Percentiles rank a stretch among this genome's conserved stretches.
Evolutionary conservation across 2,797 vertebrate genomes (phyloP).

Genomic region (Siniperca undulata): DNA sequence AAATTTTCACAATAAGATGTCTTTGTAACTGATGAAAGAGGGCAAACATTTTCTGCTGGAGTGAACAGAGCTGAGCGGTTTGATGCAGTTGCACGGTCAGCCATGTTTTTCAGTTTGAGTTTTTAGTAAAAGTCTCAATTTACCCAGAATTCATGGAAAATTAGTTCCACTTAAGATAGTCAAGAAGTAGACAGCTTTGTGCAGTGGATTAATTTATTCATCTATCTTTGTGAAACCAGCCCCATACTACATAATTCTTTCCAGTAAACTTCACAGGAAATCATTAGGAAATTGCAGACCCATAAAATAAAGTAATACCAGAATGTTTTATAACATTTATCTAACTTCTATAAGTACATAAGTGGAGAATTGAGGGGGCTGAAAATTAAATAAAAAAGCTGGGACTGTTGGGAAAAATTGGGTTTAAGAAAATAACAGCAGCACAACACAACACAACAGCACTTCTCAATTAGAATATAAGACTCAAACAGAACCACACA

Average conservation of each 20-base stretch:
- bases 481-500: background rate
- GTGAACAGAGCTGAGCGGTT: no score
- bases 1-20: no score
- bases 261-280: background rate
- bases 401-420: background rate
- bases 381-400: background rate
- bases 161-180: background rate
- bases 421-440: background rate
- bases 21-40: no score
- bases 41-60: no score
- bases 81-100: no score
- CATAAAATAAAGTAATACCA: background rate
- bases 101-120: no score
- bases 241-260: background rate
- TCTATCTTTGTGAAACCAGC: background rate
- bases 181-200: no score
- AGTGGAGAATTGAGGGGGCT: background rate
- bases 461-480: conserved; percentile 11
- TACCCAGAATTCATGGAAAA: background rate
- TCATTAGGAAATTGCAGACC: background rate
- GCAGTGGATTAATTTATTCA: background rate
- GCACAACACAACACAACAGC: background rate
- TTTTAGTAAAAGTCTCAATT: no score
- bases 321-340: background rate
- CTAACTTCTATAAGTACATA: background rate